Evolutionary conservation across 2,797 vertebrate species (phyloP), one percentile per base, ranked within the genome.

Genomic region (Varecia variegata): DNA sequence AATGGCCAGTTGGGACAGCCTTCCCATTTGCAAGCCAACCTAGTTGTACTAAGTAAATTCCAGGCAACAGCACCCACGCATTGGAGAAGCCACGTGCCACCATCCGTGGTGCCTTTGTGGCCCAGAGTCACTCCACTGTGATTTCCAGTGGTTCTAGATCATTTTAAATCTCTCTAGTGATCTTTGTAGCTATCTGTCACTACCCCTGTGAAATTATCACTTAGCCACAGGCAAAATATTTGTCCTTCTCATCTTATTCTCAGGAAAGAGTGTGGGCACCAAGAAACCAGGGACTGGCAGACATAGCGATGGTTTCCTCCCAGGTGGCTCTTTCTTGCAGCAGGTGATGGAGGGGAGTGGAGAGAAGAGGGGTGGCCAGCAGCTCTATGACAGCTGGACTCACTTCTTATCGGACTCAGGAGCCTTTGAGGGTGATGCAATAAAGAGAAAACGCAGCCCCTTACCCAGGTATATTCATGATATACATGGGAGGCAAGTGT

Each of bases 161-260:
- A 79, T 77, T 90, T 87, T 25, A 10, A 23, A 90, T 82, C 77
- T 52, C 38, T 8, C 84, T 35, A 45, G 25, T n/a, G 21, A 86
- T 76, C n/a, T 88, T 62, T 30, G 52, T 15, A 62, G 35, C 43
- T 77, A 56, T 67, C 74, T 60, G 30, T 93, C 70, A 85, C 60
- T 47, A 52, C 38, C 74, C 30, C 21, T 32, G 27, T 76, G 68
- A 86, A 77, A 74, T 60, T 9, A 30, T 88, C 79, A 68, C 83
- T 54, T 67, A 60, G 82, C 58, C 40, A 30, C 68, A 71, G 79
- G 79, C 65, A 43, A 95, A 94, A 52, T 38, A 76, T 21, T 15
- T 52, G 35, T 30, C 5, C 38, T 20, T 68, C 35, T 68, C 27
- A 0, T n/a, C 15, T 65, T 73, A 47, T 81, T 92, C 83, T 79